Evolutionary conservation across 2,113 vertebrate genomes (phyloP), one percentile per base, ranked within the genome.

Genomic region (Sialia sialis): DNA sequence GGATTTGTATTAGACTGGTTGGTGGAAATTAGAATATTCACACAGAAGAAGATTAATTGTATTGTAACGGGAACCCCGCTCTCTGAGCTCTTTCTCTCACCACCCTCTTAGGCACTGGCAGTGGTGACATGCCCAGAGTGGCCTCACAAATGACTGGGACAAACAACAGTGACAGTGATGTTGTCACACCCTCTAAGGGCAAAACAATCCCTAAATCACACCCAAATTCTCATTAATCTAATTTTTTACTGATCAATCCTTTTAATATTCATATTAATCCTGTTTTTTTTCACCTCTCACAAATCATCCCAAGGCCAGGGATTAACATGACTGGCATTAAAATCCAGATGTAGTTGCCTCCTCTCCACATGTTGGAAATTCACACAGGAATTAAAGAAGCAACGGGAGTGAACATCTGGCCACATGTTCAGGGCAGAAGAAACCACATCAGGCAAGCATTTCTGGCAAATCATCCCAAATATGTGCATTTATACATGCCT

Each of bases 101-200:
- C n/a, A n/a, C n/a, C n/a, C n/a, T n/a, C n/a, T n/a, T n/a, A n/a
- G n/a, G n/a, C n/a, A n/a, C n/a, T n/a, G n/a, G n/a, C n/a, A n/a
- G n/a, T n/a, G n/a, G n/a, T n/a, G n/a, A n/a, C n/a, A n/a, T n/a
- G n/a, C n/a, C n/a, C n/a, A n/a, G n/a, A n/a, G n/a, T n/a, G n/a
- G n/a, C n/a, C n/a, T n/a, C n/a, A n/a, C n/a, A n/a, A n/a, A n/a
- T n/a, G n/a, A n/a, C n/a, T n/a, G 25, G n/a, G 32, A 68, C 36
- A 52, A 43, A 8, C 16, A 49, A 1, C 7, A 3, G 15, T 0
- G 15, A 11, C 54, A 14, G 6, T 0, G 54, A 48, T 7, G 9
- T 14, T 16, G 3, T 2, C 55, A 14, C 3, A 43, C 1, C 7
- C 20, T 39, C 36, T 2, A 49, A n/a, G 6, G 14, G n/a, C 36